phyloP scores from a whole-genome alignment of 2,113 vertebrate species.

The Heptranchias perlo region DNA sequence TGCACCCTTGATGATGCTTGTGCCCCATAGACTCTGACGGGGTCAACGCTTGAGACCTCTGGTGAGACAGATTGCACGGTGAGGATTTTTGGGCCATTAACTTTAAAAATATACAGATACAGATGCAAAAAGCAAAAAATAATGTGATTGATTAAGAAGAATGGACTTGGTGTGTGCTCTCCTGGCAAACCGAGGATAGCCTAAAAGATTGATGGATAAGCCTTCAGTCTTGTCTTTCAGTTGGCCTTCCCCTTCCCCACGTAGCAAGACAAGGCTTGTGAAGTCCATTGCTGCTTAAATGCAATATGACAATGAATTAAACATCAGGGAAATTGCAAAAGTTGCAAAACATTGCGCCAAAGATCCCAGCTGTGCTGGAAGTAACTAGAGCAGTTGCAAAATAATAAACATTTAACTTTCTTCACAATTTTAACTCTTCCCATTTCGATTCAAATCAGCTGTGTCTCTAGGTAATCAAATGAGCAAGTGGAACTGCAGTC shows the following conservation, averaged over 20 bases:
- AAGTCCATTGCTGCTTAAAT: not conserved
- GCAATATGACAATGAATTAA: conserved; percentile 16
- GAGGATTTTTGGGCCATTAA: not conserved
- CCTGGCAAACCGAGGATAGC: not conserved
- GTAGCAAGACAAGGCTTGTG: not conserved
- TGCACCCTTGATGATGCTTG: no score
- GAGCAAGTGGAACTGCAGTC: not conserved
- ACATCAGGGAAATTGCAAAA: not conserved
- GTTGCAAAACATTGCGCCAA: not conserved
- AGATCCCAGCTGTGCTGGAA: not conserved
- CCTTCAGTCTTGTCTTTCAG: not conserved
- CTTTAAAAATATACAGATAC: not conserved
- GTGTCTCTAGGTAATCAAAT: not conserved
- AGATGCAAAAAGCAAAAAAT: not conserved
- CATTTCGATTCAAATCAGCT: not conserved
- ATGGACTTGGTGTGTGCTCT: not conserved
- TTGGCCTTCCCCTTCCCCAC: not conserved
- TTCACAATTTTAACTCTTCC: conserved; percentile 9
- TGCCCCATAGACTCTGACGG: not conserved
- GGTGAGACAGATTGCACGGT: not conserved
- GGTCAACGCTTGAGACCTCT: not conserved
- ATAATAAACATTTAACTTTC: not conserved
- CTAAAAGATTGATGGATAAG: not conserved
- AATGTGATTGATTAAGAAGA: not conserved
- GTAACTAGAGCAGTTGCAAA: not conserved